Conservation (phyloP, 2,797 vertebrate genomes). For the Phrynocephalus guinanensis region DNA sequence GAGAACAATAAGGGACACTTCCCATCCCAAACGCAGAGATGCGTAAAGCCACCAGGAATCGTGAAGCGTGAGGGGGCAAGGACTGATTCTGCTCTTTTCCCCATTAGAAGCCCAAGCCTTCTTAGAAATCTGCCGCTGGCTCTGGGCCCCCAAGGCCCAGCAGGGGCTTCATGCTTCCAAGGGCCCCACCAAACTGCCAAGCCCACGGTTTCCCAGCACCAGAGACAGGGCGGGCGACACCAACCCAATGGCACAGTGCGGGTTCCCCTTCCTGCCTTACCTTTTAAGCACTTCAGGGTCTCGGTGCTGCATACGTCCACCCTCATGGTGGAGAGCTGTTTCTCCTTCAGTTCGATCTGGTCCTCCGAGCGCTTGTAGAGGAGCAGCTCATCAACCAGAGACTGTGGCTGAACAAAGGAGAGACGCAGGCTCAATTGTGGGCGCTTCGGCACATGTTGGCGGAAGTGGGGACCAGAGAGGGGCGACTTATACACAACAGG, state of each 20-base stretch:
- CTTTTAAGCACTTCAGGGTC: constrained; percentile 96
- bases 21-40: too few species aligned
- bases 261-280: constrained; percentile 64
- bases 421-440: too few species aligned
- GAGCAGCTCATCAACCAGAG: constrained; percentile 89
- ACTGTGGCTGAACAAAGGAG: constrained; percentile 82
- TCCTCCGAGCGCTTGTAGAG: constrained; percentile 85
- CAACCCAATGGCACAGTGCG: too few species aligned
- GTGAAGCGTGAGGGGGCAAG: too few species aligned
- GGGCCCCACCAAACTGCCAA: not conserved
- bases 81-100: too few species aligned
- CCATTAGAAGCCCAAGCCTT: too few species aligned
- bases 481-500: too few species aligned
- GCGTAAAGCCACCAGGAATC: too few species aligned
- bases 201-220: not conserved
- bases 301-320: constrained; percentile 95
- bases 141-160: not conserved
- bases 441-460: not conserved
- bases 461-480: not conserved
- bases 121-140: too few species aligned
- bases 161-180: too few species aligned
- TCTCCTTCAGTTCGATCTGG: constrained; percentile 92
- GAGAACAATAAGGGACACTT: too few species aligned
- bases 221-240: too few species aligned
- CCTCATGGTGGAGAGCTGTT: constrained; percentile 91